Evolutionary conservation across 1,140 invertebrate species (phyloP).

Genomic region (Lepeophtheirus salmonis): DNA sequence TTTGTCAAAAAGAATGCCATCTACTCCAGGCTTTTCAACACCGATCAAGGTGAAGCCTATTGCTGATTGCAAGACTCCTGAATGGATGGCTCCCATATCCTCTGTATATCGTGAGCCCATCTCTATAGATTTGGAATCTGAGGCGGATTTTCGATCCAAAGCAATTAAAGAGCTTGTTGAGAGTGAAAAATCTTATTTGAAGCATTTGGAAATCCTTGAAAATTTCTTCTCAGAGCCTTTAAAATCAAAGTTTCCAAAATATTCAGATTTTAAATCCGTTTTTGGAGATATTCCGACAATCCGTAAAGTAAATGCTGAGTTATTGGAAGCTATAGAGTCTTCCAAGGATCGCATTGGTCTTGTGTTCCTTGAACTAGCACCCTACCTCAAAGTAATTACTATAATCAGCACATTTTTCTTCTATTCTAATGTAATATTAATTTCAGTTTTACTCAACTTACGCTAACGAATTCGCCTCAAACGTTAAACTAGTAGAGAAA

Average conservation of each 20-base stretch:
- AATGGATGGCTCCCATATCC: conserved; percentile 13
- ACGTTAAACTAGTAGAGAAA: conserved; percentile 30
- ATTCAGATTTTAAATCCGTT: conserved; percentile 35
- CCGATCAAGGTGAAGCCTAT: no score
- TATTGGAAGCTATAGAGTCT: conserved; percentile 40
- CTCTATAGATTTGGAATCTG: neutral
- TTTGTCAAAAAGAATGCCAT: no score
- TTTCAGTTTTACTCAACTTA: conserved; percentile 44
- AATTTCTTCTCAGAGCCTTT: conserved; percentile 46
- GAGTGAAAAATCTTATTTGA: conserved; percentile 12
- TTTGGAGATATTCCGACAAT: conserved; percentile 51
- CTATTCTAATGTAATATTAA: no score
- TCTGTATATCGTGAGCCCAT: neutral
- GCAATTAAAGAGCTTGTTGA: conserved; percentile 10
- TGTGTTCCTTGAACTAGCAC: conserved; percentile 46
- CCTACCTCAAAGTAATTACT: conserved; percentile 47
- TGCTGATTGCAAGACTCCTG: conserved; percentile 2
- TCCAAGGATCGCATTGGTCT: conserved; percentile 38
- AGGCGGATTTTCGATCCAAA: neutral
- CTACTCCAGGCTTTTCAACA: no score
- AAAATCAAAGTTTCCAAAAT: conserved; percentile 37
- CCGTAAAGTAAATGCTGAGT: conserved; percentile 43
- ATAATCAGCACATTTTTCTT: no score
- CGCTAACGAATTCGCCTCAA: conserved; percentile 47
- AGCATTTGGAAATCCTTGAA: conserved; percentile 13